phyloP scores from a whole-genome alignment of 2,797 vertebrate genomes.

The Macrochelys suwanniensis region DNA sequence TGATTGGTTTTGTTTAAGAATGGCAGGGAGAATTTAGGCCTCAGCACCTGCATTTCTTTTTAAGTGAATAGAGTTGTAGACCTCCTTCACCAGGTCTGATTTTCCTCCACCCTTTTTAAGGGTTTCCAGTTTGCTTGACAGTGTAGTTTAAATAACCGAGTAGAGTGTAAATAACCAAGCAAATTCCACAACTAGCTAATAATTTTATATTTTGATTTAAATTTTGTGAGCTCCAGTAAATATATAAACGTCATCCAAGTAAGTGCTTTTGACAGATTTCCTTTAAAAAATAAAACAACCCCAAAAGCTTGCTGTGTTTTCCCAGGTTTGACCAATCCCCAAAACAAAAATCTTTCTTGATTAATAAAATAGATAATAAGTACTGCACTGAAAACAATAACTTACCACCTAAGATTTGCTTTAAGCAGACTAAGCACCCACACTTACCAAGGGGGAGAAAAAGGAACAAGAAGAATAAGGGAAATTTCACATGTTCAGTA shows the following conservation, averaged over 20 bases:
- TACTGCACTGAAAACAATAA: not conserved
- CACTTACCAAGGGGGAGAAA: not conserved
- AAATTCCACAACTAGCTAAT: not conserved
- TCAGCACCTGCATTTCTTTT: not conserved
- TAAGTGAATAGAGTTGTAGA: not conserved
- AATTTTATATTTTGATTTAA: not conserved
- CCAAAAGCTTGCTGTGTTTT: not conserved
- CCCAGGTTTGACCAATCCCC: not conserved
- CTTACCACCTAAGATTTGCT: fast-evolving
- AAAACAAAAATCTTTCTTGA: not conserved
- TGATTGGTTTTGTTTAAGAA: not conserved
- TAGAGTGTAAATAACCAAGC: not conserved
- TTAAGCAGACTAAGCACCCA: not conserved
- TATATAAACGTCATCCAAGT: not conserved
- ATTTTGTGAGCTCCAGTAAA: not conserved
- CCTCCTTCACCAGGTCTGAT: not conserved
- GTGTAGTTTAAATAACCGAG: not conserved
- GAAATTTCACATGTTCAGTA: not conserved
- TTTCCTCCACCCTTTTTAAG: fast-evolving
- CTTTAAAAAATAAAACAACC: not conserved
- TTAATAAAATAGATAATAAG: not conserved
- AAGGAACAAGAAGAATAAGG: not conserved
- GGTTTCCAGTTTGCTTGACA: not conserved
- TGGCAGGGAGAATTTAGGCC: not conserved
- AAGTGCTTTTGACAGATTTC: not conserved